A percentile compares a stretch with the other conserved stretches of the same genome.
Conservation (phyloP, 2,113 vertebrate species). For the Antechinus flavipes region DNA sequence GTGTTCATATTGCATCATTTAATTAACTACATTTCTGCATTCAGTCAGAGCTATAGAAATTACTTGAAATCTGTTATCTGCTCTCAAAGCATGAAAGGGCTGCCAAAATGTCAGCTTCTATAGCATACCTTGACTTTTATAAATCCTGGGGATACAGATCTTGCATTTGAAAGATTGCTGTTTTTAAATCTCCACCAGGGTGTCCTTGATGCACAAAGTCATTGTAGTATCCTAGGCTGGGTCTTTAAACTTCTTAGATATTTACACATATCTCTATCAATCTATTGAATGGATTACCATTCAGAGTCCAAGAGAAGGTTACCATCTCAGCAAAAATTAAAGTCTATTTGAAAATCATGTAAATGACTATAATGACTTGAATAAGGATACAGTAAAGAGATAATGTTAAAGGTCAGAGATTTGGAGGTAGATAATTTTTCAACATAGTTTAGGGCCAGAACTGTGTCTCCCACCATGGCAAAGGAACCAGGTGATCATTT, state of each 20-base stretch:
- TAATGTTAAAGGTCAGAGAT: not conserved
- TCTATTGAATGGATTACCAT: not conserved
- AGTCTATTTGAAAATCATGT: constrained; percentile 9
- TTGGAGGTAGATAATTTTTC: not conserved
- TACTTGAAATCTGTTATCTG: not conserved
- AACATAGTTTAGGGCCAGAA: not conserved
- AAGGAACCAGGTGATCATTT: not conserved
- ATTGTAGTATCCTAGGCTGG: not conserved
- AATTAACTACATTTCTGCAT: not conserved
- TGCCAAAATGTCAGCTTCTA: not conserved
- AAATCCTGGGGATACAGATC: not conserved
- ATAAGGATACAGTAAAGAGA: not conserved
- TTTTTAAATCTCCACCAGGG: not conserved
- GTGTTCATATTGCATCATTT: not conserved
- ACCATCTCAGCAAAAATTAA: not conserved
- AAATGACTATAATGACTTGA: constrained; percentile 2
- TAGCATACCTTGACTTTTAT: not conserved
- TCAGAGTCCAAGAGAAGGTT: not conserved
- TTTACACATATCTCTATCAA: not conserved
- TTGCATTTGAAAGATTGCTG: not conserved
- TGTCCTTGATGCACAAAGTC: not conserved
- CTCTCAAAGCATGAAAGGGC: not conserved
- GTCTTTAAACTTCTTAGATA: not conserved
- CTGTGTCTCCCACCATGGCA: not conserved
- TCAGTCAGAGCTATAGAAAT: not conserved